Conservation (phyloP, 2,113 vertebrate genomes). For the Dryoscopus gambensis region DNA sequence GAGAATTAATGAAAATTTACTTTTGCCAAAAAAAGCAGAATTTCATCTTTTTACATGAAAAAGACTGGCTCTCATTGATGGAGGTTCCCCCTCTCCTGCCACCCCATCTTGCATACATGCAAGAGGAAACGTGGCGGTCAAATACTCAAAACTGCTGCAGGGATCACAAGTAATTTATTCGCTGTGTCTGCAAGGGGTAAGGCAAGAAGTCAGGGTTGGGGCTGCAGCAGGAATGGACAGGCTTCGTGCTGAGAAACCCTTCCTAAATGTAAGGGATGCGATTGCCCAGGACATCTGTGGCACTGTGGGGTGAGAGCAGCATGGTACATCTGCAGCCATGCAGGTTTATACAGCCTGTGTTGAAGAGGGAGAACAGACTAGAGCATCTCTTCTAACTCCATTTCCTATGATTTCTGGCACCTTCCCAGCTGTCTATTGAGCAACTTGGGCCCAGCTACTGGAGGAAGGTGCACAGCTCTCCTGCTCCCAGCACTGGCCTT, state of each 20-base stretch:
- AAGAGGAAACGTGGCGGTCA: neutral
- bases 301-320: neutral
- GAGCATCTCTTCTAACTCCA: neutral
- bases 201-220: neutral
- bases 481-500: neutral
- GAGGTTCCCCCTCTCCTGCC: neutral
- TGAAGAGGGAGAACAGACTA: fast-evolving
- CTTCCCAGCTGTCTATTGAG: neutral
- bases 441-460: neutral
- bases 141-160: neutral
- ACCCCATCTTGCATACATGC: fast-evolving
- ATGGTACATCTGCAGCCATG: neutral
- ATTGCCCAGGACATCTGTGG: neutral
- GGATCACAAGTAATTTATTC: neutral
- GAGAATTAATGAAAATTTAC: constrained; percentile 59
- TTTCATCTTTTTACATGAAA: constrained; percentile 14
- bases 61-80: neutral
- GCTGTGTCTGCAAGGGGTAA: neutral
- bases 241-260: neutral
- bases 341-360: neutral
- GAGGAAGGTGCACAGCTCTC: neutral
- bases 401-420: neutral
- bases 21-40: constrained; percentile 49
- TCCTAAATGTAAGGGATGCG: neutral
- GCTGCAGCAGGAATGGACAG: neutral